These are phyloP conservation scores for Prosapia bicincta DNA, from an alignment of 2,888 invertebrate genomes.

Conservation along the genomic window DNA sequence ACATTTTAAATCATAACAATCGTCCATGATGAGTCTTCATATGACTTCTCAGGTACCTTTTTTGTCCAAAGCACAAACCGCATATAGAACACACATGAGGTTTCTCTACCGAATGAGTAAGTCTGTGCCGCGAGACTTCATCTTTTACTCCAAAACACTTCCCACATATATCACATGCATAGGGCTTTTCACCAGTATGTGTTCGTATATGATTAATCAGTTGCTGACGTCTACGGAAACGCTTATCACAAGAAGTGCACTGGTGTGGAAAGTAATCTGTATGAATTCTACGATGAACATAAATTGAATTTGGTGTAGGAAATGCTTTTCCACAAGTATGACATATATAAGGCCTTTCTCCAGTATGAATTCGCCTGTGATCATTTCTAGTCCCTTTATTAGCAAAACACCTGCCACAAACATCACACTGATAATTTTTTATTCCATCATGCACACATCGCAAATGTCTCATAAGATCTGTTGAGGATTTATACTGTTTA, in stretches of 20 bases:
- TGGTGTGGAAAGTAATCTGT: conserved; percentile 53
- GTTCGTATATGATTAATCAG: conserved; percentile 51
- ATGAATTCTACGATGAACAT: conserved; percentile 50
- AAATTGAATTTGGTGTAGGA: conserved; percentile 40
- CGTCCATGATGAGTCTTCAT: conserved; percentile 34
- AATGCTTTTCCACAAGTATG: conserved; percentile 45
- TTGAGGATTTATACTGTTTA: conserved; percentile 23
- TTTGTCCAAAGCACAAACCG: conserved; percentile 24
- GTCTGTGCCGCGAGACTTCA: conserved; percentile 22
- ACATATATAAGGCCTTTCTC: conserved; percentile 48
- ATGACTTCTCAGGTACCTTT: conserved; percentile 39
- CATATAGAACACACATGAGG: conserved; percentile 47
- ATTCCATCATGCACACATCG: conserved; percentile 47
- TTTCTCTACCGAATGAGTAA: conserved; percentile 46
- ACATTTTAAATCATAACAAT: not conserved
- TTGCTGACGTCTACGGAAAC: conserved; percentile 48
- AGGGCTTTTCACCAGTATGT: conserved; percentile 48
- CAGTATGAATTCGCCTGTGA: conserved; percentile 48
- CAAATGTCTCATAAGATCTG: conserved; percentile 18
- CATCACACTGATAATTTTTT: conserved; percentile 50
- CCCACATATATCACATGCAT: conserved; percentile 55
- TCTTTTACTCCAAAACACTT: conserved; percentile 36
- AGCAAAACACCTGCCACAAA: conserved; percentile 51
- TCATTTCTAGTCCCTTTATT: conserved; percentile 51
- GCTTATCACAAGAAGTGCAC: conserved; percentile 57